Conservation (phyloP, 2,797 vertebrate species). For the Myioborus melanocephalus region DNA sequence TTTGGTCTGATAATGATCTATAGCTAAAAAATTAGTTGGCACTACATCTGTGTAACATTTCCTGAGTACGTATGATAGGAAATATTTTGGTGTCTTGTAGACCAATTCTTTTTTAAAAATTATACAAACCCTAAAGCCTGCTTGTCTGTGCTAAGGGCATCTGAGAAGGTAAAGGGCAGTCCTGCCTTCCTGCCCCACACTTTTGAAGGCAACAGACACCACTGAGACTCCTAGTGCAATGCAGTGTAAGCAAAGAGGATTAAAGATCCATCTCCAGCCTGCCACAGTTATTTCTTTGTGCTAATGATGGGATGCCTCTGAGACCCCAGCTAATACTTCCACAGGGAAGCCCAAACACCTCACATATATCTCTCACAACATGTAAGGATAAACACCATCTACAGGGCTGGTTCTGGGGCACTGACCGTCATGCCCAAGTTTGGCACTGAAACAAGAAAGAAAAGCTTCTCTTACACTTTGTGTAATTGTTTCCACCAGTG, state of each 20-base stretch:
- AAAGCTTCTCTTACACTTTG: not conserved
- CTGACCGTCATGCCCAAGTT: not conserved
- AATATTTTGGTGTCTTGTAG: not conserved
- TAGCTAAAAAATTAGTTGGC: not conserved
- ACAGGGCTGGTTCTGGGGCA: fast-evolving
- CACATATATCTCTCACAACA: fast-evolving
- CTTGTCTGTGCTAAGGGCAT: not conserved
- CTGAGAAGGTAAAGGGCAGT: not conserved
- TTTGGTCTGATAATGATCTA: not conserved
- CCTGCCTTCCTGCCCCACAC: not conserved
- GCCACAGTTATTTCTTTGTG: not conserved
- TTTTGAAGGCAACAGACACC: not conserved
- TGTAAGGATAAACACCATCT: not conserved
- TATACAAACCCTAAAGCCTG: not conserved
- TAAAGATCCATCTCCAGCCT: not conserved
- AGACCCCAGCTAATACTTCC: not conserved
- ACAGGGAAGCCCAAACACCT: not conserved
- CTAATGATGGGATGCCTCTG: fast-evolving
- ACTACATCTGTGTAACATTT: not conserved
- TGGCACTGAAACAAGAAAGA: not conserved
- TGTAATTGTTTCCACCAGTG: not conserved
- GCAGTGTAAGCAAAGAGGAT: too few species aligned
- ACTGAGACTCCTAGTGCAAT: not conserved
- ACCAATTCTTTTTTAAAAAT: not conserved
- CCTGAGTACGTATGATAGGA: fast-evolving